phyloP scores from a whole-genome alignment of 2,113 vertebrate species.

The Pterocles gutturalis region DNA sequence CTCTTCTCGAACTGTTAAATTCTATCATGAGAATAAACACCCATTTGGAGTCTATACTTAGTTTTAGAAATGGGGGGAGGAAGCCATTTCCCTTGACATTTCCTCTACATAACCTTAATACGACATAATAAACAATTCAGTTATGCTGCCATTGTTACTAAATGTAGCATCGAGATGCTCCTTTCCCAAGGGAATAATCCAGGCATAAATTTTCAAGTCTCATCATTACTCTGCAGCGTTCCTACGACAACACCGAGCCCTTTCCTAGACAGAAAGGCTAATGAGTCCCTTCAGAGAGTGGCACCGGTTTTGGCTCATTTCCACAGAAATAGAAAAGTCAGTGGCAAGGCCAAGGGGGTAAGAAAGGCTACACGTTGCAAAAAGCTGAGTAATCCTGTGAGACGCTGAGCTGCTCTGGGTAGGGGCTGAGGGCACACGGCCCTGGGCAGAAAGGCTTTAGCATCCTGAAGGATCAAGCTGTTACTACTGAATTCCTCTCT shows the following conservation, averaged over 20 bases:
- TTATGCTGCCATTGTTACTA: background rate
- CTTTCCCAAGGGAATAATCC: background rate
- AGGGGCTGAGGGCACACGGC: background rate
- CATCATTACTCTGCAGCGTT: background rate
- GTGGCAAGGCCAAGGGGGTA: background rate
- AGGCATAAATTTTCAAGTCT: background rate
- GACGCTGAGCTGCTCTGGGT: background rate
- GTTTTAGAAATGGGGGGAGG: background rate
- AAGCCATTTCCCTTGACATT: conserved; percentile 20
- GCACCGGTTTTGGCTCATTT: background rate
- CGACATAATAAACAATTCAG: background rate
- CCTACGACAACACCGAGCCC: background rate
- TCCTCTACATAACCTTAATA: conserved; percentile 24
- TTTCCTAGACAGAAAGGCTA: conserved; percentile 24
- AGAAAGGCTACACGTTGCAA: background rate
- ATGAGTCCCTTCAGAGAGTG: background rate
- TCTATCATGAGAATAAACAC: background rate
- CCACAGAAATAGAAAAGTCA: background rate
- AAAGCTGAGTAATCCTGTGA: background rate
- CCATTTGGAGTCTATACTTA: background rate
- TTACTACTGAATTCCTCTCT: conserved; percentile 29
- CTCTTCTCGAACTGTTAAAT: background rate
- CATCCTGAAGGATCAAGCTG: background rate
- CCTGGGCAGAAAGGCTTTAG: background rate
- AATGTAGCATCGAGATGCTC: background rate